Base-by-base conservation (phyloP, 1,140 invertebrate species). In the Camponotus vicinus region DNA sequence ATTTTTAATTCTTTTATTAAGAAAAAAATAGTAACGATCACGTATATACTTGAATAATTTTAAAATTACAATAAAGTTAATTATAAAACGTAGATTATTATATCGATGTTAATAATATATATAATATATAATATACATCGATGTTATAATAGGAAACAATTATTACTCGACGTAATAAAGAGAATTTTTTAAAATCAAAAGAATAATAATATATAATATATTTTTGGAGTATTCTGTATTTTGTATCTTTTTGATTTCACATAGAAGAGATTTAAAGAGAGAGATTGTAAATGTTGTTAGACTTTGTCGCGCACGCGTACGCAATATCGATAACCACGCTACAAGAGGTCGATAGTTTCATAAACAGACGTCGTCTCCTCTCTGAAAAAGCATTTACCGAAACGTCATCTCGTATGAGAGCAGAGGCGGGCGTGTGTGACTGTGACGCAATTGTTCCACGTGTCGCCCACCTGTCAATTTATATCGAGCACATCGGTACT, bases 271-370 rank as follows among this genome's bases (percentile, higher is more conserved):
- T 71, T 52, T 32, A 9, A 71, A 6, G 15, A 34, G 15, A 34
- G 83, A 71, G 64, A 67, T 83, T 82, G 21, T 63, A 69, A 37
- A 71, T n/a, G 57, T 86, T 89, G 40, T 52, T 69, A 61, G 45
- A 52, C 57, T 77, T 89, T 82, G 42, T 78, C 79, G 59, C 49
- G 57, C 73, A 18, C 49, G 32, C 11, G 45, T 32, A 75, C 18
- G 27, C 21, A 64, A 76, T 77, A 86, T 86, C 32, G 64, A 86
- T 76, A 88, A 18, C 55, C 70, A 67, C 18, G 21, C n/a, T 18
- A 55, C 45, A 80, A 67, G 76, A 87, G 89, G 27, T 70, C 79
- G 78, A 89, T 89, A 90, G 79, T 76, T 84, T 63, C 85, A 32
- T 64, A 34, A 73, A 79, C 69, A 78, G 61, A 90, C 67, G 69